Conservation (phyloP, 2,888 invertebrate genomes). For the Catocala nupta region DNA sequence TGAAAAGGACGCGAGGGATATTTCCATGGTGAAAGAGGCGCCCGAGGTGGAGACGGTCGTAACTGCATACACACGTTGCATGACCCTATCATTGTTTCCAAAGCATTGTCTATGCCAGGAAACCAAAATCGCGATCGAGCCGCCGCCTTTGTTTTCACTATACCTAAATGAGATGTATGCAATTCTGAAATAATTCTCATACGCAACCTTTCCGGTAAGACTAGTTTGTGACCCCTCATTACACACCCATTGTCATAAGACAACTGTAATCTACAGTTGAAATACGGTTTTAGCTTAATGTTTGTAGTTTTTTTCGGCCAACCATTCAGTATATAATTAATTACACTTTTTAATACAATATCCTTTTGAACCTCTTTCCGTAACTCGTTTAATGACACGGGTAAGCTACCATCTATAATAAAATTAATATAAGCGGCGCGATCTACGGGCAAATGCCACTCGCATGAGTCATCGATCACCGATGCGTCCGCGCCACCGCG, state of each 20-base stretch:
- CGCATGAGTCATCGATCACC: too few species aligned
- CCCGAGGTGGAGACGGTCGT: slow-evolving; percentile 13
- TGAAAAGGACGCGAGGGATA: too few species aligned
- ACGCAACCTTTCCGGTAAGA: not conserved
- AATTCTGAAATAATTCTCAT: not conserved
- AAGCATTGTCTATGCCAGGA: slow-evolving; percentile 11
- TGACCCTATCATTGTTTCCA: slow-evolving; percentile 6
- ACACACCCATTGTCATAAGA: too few species aligned
- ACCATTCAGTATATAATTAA: too few species aligned
- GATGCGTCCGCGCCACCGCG: not conserved
- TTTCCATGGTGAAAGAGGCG: too few species aligned
- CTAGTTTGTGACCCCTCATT: slow-evolving; percentile 1
- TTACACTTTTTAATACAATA: too few species aligned
- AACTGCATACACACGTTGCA: slow-evolving; percentile 9
- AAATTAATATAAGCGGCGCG: not conserved
- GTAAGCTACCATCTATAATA: not conserved
- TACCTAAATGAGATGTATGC: slow-evolving; percentile 4
- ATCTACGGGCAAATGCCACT: not conserved
- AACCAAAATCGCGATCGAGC: too few species aligned
- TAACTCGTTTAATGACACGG: too few species aligned
- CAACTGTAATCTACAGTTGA: too few species aligned
- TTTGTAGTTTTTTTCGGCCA: too few species aligned
- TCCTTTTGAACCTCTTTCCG: too few species aligned
- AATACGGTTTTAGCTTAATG: too few species aligned
- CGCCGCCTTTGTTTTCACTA: slow-evolving; percentile 10